These are phyloP conservation scores for Pristionchus exspectatus DNA, from an alignment of 2,888 invertebrate genomes.

Conservation along the genomic window DNA sequence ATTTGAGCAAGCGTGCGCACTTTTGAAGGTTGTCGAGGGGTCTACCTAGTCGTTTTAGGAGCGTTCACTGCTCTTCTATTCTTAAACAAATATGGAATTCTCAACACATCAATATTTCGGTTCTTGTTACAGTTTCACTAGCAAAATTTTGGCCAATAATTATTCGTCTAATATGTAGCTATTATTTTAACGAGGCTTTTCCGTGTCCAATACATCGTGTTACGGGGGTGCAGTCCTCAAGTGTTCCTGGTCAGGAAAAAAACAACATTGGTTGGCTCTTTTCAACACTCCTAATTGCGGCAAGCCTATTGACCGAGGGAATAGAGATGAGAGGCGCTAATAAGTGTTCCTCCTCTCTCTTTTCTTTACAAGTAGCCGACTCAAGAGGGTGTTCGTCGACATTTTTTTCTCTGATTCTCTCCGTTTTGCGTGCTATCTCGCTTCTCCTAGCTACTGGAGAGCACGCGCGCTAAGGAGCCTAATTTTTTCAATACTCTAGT, in stretches of 20 bases:
- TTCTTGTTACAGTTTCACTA: too few relatives aligned
- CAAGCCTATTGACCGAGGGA: not conserved
- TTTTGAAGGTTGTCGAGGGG: too few relatives aligned
- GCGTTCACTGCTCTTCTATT: too few relatives aligned
- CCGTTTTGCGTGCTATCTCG: not conserved
- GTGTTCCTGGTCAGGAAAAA: not conserved
- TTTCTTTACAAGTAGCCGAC: not conserved
- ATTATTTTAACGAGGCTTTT: too few relatives aligned
- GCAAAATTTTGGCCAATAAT: too few relatives aligned
- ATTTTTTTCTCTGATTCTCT: not conserved
- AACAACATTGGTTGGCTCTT: not conserved
- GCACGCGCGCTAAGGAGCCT: too few relatives aligned
- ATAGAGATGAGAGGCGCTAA: not conserved
- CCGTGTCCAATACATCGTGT: not conserved
- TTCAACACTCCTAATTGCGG: not conserved
- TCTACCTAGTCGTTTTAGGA: too few relatives aligned
- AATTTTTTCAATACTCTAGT: too few relatives aligned
- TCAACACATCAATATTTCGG: too few relatives aligned
- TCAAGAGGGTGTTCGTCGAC: not conserved
- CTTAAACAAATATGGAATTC: too few relatives aligned
- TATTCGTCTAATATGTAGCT: too few relatives aligned
- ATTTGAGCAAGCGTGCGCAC: not conserved
- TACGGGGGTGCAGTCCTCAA: not conserved
- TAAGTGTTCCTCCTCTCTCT: constrained; percentile 15
- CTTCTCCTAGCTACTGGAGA: not conserved